phyloP scores from a whole-genome alignment of 2,797 vertebrate genomes.

The Austrolebias charrua region DNA sequence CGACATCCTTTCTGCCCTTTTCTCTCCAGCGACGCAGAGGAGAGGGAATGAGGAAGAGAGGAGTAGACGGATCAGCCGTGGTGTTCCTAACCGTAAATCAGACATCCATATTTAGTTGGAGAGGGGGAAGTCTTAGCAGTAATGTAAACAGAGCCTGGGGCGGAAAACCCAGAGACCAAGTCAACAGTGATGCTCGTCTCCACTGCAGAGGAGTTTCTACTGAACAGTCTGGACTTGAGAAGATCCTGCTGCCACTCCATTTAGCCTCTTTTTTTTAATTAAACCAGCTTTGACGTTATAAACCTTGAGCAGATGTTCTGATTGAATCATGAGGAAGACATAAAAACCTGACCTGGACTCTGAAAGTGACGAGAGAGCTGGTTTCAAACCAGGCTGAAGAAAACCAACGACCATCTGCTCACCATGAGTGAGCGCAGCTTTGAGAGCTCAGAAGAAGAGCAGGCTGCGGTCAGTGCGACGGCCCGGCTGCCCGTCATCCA shows the following conservation, averaged over 20 bases:
- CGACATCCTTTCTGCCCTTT: conserved; percentile 30
- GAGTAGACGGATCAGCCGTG: conserved; percentile 60
- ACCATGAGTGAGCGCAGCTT: conserved; percentile 50
- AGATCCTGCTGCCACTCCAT: background rate
- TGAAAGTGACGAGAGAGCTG: background rate
- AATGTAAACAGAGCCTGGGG: conserved; percentile 81
- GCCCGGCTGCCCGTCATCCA: conserved; percentile 63
- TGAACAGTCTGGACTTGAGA: conserved; percentile 27
- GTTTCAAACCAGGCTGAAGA: background rate
- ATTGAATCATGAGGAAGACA: conserved; percentile 7
- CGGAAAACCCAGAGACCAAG: conserved; percentile 59
- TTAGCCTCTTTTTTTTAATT: background rate
- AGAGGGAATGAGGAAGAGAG: conserved; percentile 31
- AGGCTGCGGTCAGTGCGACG: conserved; percentile 40
- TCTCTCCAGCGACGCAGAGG: conserved; percentile 27
- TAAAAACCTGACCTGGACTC: conserved; percentile 15
- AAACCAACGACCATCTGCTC: background rate
- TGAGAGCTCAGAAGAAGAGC: conserved; percentile 72
- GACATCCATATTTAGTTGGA: conserved; percentile 81
- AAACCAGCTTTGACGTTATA: background rate
- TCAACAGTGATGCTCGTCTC: conserved; percentile 59
- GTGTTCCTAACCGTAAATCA: conserved; percentile 74
- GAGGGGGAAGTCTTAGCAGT: conserved; percentile 75
- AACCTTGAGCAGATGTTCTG: conserved; percentile 4
- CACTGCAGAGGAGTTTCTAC: conserved; percentile 18